phyloP scores from a whole-genome alignment of 2,888 invertebrate genomes.

The Endomychus coccineus region DNA sequence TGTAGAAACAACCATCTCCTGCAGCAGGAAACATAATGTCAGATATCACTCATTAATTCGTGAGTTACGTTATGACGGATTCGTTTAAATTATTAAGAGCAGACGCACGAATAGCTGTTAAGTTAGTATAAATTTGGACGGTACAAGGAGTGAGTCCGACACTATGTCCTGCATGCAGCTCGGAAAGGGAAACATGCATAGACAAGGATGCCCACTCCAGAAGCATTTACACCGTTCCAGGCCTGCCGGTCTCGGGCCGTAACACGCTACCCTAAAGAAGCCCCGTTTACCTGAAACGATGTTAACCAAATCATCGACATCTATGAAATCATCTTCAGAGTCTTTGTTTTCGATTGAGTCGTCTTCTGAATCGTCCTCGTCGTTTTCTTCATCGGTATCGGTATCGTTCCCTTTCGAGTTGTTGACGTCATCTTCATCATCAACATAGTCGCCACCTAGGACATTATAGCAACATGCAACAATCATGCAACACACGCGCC shows the following conservation, averaged over 20 bases:
- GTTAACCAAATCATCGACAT: constrained; percentile 34
- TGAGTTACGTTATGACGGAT: constrained; percentile 39
- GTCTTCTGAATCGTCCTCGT: constrained; percentile 44
- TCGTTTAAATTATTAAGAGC: constrained; percentile 26
- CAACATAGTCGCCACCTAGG: constrained; percentile 40
- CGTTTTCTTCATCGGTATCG: constrained; percentile 48
- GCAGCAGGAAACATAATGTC: constrained; percentile 83
- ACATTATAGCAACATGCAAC: constrained; percentile 43
- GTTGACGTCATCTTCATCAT: constrained; percentile 38
- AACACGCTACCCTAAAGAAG: constrained; percentile 10
- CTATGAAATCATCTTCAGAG: constrained; percentile 44
- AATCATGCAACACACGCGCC: constrained; percentile 37
- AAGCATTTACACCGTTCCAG: constrained; percentile 28
- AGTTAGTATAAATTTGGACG: constrained; percentile 34
- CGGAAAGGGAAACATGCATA: constrained; percentile 34
- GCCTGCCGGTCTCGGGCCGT: constrained; percentile 26
- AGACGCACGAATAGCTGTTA: constrained; percentile 19
- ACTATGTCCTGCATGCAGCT: constrained; percentile 44
- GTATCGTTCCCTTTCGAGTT: constrained; percentile 43
- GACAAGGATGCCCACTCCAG: constrained; percentile 38
- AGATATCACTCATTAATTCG: constrained; percentile 53
- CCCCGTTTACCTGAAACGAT: constrained; percentile 18
- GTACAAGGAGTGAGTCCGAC: constrained; percentile 42
- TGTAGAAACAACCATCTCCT: constrained; percentile 97
- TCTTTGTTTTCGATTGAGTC: constrained; percentile 41